Conservation (phyloP, 2,113 vertebrate genomes). For the Salvelinus alpinus region DNA sequence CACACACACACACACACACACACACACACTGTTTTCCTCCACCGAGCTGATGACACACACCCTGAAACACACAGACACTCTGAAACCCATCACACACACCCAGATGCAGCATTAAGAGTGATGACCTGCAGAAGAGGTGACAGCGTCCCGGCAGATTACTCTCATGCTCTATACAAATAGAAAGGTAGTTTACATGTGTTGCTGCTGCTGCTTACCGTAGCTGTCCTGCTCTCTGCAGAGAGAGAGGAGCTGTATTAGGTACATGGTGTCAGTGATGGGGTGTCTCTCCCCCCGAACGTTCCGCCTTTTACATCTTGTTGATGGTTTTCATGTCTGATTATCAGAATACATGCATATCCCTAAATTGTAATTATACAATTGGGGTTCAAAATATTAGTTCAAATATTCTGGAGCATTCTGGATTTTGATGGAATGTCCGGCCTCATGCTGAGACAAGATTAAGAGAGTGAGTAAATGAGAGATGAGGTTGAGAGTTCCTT, state of each 20-base stretch:
- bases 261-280: conserved; percentile 54
- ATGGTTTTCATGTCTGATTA: conserved; percentile 11
- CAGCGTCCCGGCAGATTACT: conserved; percentile 94
- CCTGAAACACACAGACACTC: conserved; percentile 12
- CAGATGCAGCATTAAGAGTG: conserved; percentile 41
- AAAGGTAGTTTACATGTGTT: conserved; percentile 73
- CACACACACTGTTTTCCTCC: conserved; percentile 4
- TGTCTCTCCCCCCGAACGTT: conserved; percentile 21
- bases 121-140: conserved; percentile 86
- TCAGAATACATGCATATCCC: neutral
- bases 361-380: conserved; percentile 2
- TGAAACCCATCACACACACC: conserved; percentile 22
- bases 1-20: conserved; percentile 11
- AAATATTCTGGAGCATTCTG: conserved; percentile 33
- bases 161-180: conserved; percentile 95
- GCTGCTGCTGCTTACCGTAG: conserved; percentile 54
- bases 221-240: conserved; percentile 41
- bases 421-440: neutral
- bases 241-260: conserved; percentile 59
- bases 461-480: conserved; percentile 43
- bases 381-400: conserved; percentile 6
- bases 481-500: conserved; percentile 51
- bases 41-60: conserved; percentile 4
- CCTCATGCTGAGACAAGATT: conserved; percentile 48
- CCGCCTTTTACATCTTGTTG: conserved; percentile 27